Conservation (phyloP, 2,888 invertebrate species). For the Temnothorax ravouxi region DNA sequence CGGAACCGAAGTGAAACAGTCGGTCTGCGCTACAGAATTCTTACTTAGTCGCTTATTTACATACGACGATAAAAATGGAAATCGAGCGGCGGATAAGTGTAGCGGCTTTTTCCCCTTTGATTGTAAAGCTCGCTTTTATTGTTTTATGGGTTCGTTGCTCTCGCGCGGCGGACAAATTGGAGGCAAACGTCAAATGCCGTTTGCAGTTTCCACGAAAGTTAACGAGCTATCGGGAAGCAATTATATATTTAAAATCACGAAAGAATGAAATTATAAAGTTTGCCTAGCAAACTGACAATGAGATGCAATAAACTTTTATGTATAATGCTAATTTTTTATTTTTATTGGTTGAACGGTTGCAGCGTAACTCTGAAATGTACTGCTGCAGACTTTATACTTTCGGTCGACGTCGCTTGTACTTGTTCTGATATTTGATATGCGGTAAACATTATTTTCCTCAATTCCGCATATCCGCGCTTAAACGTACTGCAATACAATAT, state of each 20-base stretch:
- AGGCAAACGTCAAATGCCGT: conserved; percentile 34
- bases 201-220: conserved; percentile 3
- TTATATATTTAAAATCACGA: conserved; percentile 28
- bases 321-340: not conserved
- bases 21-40: conserved; percentile 17
- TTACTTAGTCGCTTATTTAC: conserved; percentile 55
- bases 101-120: not conserved
- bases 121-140: conserved; percentile 5
- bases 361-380: not conserved
- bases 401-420: not conserved
- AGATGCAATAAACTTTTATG: not conserved
- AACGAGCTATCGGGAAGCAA: conserved; percentile 33
- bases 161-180: not conserved
- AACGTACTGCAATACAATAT: not conserved
- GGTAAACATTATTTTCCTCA: conserved; percentile 8
- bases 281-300: not conserved
- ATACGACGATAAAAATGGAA: conserved; percentile 57
- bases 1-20: conserved; percentile 15
- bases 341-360: not conserved
- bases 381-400: not conserved
- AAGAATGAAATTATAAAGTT: not conserved
- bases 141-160: conserved; percentile 21
- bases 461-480: not conserved
- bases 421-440: not conserved
- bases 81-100: conserved; percentile 43